phyloP scores from a whole-genome alignment of 2,888 invertebrate species.

The Drosophila ezoana region DNA sequence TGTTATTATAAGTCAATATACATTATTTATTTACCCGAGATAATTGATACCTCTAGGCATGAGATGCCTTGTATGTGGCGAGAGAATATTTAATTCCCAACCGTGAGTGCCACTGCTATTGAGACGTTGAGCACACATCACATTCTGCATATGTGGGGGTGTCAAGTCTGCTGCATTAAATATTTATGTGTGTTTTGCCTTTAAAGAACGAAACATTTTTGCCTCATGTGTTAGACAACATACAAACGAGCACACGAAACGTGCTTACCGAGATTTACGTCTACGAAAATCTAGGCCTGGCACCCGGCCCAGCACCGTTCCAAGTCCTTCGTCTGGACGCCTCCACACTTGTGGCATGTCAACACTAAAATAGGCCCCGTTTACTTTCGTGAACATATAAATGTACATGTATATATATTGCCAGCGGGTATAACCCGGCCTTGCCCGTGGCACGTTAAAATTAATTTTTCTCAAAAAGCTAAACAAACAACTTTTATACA shows the following conservation, averaged over 20 bases:
- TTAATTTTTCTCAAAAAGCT: too few relatives aligned
- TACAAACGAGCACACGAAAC: too few relatives aligned
- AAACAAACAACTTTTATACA: too few relatives aligned
- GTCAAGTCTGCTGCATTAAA: constrained; percentile 31
- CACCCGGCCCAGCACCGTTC: constrained; percentile 28
- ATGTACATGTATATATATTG: too few relatives aligned
- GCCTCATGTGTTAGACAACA: constrained; percentile 50
- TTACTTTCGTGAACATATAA: too few relatives aligned
- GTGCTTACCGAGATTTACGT: too few relatives aligned
- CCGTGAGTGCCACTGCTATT: constrained; percentile 6
- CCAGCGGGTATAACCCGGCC: too few relatives aligned
- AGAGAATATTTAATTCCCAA: constrained; percentile 18
- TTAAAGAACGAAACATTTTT: constrained; percentile 28
- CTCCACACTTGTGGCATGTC: constrained; percentile 32
- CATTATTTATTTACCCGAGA: constrained; percentile 47
- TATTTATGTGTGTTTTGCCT: constrained; percentile 40
- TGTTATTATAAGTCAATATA: constrained; percentile 9
- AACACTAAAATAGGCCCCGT: constrained; percentile 42
- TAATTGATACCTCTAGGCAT: constrained; percentile 16
- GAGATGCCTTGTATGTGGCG: constrained; percentile 7
- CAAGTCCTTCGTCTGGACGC: constrained; percentile 46
- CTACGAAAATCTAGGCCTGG: too few relatives aligned
- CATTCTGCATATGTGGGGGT: too few relatives aligned
- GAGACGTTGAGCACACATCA: constrained; percentile 4
- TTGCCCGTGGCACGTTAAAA: too few relatives aligned